These are phyloP conservation scores for Chloroceryle inda DNA, from an alignment of 2,797 vertebrate species.

Conservation along the genomic window DNA sequence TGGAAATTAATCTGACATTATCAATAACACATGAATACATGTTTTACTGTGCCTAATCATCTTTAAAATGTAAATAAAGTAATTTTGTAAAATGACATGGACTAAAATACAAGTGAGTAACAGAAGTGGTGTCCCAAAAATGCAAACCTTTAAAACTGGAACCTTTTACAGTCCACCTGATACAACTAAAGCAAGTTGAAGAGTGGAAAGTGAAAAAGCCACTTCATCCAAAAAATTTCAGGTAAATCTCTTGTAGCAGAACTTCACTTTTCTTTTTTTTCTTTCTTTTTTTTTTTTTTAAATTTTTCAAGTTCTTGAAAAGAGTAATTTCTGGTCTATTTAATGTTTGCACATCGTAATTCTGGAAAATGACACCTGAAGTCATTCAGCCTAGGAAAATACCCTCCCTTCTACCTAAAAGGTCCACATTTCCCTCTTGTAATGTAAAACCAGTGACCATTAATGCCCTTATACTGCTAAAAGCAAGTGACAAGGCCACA, in stretches of 20 bases:
- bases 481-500: not conserved
- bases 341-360: not conserved
- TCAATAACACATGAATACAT: conserved; percentile 48
- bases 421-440: not conserved
- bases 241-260: not conserved
- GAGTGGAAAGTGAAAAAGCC: not conserved
- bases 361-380: not conserved
- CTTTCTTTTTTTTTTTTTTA: not conserved
- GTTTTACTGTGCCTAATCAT: conserved; percentile 58
- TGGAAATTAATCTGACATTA: conserved; percentile 59
- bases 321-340: not conserved
- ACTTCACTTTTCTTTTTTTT: not conserved
- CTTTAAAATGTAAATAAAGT: conserved; percentile 40
- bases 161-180: conserved; percentile 44
- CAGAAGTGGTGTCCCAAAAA: conserved; percentile 40
- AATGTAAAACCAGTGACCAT: not conserved
- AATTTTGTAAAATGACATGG: conserved; percentile 52
- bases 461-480: not conserved
- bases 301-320: conserved; percentile 12
- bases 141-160: conserved; percentile 44
- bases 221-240: conserved; percentile 8
- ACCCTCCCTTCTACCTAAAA: not conserved
- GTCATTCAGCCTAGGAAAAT: not conserved
- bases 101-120: conserved; percentile 50
- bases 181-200: conserved; percentile 31